A percentile compares a stretch with the other conserved stretches of the same genome.
Evolutionary conservation across 2,888 invertebrate genomes (phyloP).

Genomic region (Troides aeacus): DNA sequence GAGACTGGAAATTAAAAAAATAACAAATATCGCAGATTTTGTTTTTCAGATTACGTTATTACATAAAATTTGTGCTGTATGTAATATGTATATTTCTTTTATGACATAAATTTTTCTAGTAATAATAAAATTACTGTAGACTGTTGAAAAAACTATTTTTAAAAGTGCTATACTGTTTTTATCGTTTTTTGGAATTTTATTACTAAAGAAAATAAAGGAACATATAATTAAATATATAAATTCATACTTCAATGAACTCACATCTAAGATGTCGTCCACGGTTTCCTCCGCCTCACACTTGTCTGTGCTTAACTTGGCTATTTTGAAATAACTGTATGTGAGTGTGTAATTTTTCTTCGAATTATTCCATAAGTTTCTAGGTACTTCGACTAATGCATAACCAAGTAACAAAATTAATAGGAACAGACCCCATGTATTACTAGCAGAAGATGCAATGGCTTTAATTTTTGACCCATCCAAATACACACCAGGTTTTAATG

Average conservation of each 20-base stretch:
- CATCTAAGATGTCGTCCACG: constrained; percentile 96
- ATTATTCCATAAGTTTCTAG: constrained; percentile 93
- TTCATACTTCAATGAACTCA: constrained; percentile 49
- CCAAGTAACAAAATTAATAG: constrained; percentile 93
- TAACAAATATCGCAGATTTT: constrained; percentile 23
- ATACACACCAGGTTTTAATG: constrained; percentile 91
- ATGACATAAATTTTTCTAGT: too few relatives aligned
- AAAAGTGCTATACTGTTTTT: too few relatives aligned
- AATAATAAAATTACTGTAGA: too few relatives aligned
- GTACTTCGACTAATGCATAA: constrained; percentile 98
- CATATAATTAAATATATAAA: not conserved
- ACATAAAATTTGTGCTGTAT: too few relatives aligned
- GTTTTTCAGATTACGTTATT: too few relatives aligned
- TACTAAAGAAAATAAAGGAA: not conserved
- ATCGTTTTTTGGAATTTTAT: too few relatives aligned
- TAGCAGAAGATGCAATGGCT: constrained; percentile 98
- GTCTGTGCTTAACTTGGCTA: constrained; percentile 95
- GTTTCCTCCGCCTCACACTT: constrained; percentile 98
- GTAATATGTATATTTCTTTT: too few relatives aligned
- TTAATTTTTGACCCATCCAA: constrained; percentile 96
- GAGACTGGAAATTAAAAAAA: constrained; percentile 79
- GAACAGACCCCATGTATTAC: constrained; percentile 99
- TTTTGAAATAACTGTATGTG: constrained; percentile 94
- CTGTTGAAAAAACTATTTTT: too few relatives aligned
- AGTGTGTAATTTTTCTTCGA: constrained; percentile 92